Conservation (phyloP, 2,113 vertebrate genomes). For the Noturus placidus region DNA sequence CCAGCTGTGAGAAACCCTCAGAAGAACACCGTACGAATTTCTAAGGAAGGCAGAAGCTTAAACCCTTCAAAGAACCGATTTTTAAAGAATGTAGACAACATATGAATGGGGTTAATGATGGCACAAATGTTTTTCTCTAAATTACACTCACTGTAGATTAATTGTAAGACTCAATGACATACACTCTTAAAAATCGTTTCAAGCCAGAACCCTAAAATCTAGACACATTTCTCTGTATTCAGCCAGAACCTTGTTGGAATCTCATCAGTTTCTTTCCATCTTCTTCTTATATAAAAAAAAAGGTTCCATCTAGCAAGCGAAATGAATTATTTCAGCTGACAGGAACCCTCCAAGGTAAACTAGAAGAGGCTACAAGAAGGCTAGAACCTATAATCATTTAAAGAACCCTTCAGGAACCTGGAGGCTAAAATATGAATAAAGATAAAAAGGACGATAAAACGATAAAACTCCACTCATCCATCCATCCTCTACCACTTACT, state of each 20-base stretch:
- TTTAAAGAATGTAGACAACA: neutral
- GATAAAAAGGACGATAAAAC: too few species aligned
- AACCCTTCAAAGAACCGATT: neutral
- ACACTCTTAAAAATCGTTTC: too few species aligned
- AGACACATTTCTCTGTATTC: neutral
- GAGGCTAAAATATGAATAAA: neutral
- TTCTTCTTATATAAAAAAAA: neutral
- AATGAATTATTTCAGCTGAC: neutral
- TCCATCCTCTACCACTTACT: too few species aligned
- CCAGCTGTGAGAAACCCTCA: neutral
- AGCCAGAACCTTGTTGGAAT: neutral
- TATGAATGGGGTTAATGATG: neutral
- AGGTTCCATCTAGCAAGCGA: neutral
- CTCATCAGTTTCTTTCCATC: neutral
- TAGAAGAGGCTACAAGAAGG: neutral
- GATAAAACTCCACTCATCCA: too few species aligned
- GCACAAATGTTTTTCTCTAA: neutral
- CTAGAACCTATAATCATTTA: neutral
- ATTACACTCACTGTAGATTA: neutral
- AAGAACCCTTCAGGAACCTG: neutral
- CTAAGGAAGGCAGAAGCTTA: neutral
- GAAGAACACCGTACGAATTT: neutral
- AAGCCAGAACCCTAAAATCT: neutral
- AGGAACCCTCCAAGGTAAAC: neutral
- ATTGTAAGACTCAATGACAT: neutral